A percentile compares a stretch with the other conserved stretches of the same genome.
Evolutionary conservation across 2,113 vertebrate genomes (phyloP).

Genomic region (Taurulus bubalis): DNA sequence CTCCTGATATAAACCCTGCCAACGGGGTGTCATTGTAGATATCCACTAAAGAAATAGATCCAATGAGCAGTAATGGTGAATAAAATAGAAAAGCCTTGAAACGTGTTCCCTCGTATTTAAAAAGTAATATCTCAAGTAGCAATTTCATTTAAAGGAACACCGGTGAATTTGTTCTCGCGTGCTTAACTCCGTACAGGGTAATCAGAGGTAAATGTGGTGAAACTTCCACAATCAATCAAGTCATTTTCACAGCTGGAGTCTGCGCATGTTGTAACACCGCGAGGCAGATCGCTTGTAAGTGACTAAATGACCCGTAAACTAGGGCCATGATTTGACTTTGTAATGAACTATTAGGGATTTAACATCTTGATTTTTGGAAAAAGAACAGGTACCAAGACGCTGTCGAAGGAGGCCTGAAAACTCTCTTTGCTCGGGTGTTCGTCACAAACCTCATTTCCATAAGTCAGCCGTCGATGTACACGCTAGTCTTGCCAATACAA

Average conservation of each 20-base stretch:
- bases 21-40: not conserved
- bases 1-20: too few relatives aligned
- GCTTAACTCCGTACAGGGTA: slow-evolving; percentile 24
- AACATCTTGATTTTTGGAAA: slow-evolving; percentile 31
- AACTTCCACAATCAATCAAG: slow-evolving; percentile 54
- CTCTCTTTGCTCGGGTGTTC: slow-evolving; percentile 1
- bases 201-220: slow-evolving; percentile 53
- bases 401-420: not conserved
- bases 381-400: not conserved
- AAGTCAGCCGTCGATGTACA: slow-evolving; percentile 23
- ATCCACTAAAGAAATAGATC: not conserved
- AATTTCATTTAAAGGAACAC: not conserved
- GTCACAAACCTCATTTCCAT: slow-evolving; percentile 45
- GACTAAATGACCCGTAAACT: slow-evolving; percentile 63
- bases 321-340: slow-evolving; percentile 50
- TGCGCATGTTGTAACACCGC: slow-evolving; percentile 26
- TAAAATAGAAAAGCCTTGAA: not conserved
- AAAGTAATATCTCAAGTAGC: not conserved
- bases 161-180: slow-evolving; percentile 16
- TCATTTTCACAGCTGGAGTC: slow-evolving; percentile 57
- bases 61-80: not conserved
- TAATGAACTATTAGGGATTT: slow-evolving; percentile 61
- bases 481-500: slow-evolving; percentile 40
- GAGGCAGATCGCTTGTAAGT: slow-evolving; percentile 45
- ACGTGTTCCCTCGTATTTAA: not conserved